Evolutionary conservation across 2,113 vertebrate species (phyloP).

Genomic region (Labeo catla): DNA sequence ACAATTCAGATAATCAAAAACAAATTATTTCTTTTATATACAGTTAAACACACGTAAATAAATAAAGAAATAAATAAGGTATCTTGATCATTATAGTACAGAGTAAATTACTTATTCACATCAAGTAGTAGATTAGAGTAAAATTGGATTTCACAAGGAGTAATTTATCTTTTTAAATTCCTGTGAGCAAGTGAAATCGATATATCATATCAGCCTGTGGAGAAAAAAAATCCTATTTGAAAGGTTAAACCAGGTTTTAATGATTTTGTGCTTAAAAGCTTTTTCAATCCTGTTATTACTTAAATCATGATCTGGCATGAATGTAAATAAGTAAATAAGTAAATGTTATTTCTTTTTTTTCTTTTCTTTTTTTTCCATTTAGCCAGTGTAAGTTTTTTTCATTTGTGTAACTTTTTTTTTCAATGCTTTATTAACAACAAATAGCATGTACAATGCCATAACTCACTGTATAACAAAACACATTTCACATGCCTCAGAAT

Average conservation of each 20-base stretch:
- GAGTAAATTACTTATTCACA: neutral
- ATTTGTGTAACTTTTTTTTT: too few species aligned
- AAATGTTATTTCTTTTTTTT: neutral
- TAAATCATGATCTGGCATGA: neutral
- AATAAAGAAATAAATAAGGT: neutral
- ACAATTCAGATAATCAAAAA: neutral
- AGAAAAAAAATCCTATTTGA: neutral
- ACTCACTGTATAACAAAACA: too few species aligned
- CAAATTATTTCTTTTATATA: neutral
- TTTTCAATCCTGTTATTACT: constrained; percentile 32
- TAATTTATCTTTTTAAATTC: neutral
- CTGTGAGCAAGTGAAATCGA: neutral
- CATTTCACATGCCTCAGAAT: too few species aligned
- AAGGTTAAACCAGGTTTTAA: constrained; percentile 5
- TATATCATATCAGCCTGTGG: neutral
- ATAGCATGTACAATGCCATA: too few species aligned
- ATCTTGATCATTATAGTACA: neutral
- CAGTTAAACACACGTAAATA: neutral
- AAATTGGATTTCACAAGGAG: neutral
- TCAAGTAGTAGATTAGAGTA: neutral
- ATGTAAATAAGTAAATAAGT: neutral
- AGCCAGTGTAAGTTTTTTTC: too few species aligned
- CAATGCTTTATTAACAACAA: too few species aligned
- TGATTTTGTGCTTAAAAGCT: constrained; percentile 28
- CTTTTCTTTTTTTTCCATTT: too few species aligned